A percentile compares a stretch with the other conserved stretches of the same genome.
Evolutionary conservation across 1,140 invertebrate species (phyloP).

Genomic region (Amphibalanus amphitrite): DNA sequence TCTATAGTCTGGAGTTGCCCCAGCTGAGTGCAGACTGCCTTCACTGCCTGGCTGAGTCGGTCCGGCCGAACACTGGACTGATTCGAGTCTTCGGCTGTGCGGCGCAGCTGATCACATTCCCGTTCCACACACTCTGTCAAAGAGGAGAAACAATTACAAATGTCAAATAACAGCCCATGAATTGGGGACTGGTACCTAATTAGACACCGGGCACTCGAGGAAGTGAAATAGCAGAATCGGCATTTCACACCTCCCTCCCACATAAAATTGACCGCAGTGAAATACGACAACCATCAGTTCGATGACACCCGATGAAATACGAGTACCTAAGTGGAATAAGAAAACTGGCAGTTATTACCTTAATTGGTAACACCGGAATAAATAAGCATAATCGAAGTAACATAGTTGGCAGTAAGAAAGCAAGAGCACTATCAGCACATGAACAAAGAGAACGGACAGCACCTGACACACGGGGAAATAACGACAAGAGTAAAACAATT

Average conservation of each 20-base stretch:
- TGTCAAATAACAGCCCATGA: constrained; percentile 35
- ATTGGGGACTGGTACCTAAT: constrained; percentile 6
- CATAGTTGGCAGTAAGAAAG: too few relatives aligned
- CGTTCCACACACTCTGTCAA: constrained; percentile 14
- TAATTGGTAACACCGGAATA: too few relatives aligned
- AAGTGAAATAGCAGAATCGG: neutral
- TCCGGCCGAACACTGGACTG: constrained; percentile 24
- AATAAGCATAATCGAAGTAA: too few relatives aligned
- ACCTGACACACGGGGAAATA: neutral
- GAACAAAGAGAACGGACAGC: neutral
- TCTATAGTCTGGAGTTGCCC: constrained; percentile 72
- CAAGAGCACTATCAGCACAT: too few relatives aligned
- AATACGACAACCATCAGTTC: neutral
- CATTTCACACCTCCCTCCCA: neutral
- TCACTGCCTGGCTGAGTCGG: constrained; percentile 67
- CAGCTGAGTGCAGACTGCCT: constrained; percentile 73
- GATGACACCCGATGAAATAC: neutral
- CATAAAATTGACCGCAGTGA: neutral
- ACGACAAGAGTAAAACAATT: neutral
- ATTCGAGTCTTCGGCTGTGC: neutral
- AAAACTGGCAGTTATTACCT: too few relatives aligned
- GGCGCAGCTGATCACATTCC: neutral
- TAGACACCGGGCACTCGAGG: too few relatives aligned
- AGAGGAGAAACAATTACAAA: constrained; percentile 25
- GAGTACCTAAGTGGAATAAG: too few relatives aligned